Conservation (phyloP, 2,113 vertebrate species). For the Seriola aureovittata region DNA sequence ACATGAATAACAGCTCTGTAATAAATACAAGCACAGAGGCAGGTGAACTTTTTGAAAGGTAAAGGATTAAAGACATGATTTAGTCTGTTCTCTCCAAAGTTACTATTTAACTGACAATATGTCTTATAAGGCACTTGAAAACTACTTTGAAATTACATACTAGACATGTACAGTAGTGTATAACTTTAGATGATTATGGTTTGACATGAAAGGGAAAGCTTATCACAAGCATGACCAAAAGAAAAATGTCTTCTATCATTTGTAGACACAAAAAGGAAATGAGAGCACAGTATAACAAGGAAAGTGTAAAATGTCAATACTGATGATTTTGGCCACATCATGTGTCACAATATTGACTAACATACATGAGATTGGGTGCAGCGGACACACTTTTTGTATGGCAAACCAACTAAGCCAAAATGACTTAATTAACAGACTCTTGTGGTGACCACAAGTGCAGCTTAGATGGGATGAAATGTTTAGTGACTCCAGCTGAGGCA, state of each 20-base stretch:
- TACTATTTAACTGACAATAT: neutral
- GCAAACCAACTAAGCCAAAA: neutral
- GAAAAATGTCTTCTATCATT: neutral
- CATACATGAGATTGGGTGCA: neutral
- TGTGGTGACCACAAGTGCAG: neutral
- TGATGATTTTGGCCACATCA: slow-evolving; percentile 42
- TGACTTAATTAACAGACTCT: neutral
- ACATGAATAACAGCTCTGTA: slow-evolving; percentile 25
- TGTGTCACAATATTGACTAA: neutral
- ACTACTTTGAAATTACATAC: neutral
- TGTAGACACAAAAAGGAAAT: neutral
- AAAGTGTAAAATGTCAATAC: slow-evolving; percentile 25
- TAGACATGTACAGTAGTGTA: neutral
- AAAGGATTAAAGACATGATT: slow-evolving; percentile 9
- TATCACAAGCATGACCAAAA: neutral
- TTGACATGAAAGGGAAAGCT: slow-evolving; percentile 1
- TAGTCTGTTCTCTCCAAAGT: slow-evolving; percentile 10
- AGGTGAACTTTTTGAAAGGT: neutral
- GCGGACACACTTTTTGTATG: slow-evolving; percentile 21
- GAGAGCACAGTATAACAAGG: neutral
- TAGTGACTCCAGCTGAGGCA: neutral
- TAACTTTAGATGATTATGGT: slow-evolving; percentile 31
- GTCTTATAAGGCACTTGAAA: slow-evolving; percentile 64
- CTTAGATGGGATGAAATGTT: slow-evolving; percentile 30
- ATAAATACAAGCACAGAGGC: slow-evolving; percentile 14